These are phyloP conservation scores for Rhadinocentrus ornatus DNA, from an alignment of 2,797 vertebrate species.

Conservation along the genomic window DNA sequence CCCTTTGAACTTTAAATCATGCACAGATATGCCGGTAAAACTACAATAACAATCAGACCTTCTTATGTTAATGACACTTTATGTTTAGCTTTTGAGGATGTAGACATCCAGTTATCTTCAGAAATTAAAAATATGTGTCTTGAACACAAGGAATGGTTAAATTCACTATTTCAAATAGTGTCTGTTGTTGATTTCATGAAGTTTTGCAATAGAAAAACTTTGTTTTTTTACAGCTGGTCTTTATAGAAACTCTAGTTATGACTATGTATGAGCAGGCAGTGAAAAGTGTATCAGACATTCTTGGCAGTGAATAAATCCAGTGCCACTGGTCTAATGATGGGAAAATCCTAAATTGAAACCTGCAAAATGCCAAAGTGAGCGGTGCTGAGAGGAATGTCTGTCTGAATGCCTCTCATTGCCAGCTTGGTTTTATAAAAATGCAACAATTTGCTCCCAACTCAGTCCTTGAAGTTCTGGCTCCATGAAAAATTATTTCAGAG, in stretches of 20 bases:
- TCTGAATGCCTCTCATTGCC: slow-evolving; percentile 41
- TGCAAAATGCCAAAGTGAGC: slow-evolving; percentile 46
- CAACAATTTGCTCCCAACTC: slow-evolving; percentile 42
- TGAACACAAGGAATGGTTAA: not conserved
- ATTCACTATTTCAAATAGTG: not conserved
- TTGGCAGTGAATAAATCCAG: slow-evolving; percentile 51
- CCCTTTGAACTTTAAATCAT: not conserved
- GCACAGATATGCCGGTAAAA: not conserved
- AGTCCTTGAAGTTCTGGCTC: slow-evolving; percentile 48
- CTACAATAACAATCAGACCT: not conserved
- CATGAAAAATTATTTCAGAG: slow-evolving; percentile 31
- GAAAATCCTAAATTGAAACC: slow-evolving; percentile 51
- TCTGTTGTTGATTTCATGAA: slow-evolving; percentile 17
- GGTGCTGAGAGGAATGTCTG: slow-evolving; percentile 43
- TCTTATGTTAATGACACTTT: not conserved
- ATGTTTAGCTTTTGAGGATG: not conserved
- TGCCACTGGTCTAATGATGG: slow-evolving; percentile 47
- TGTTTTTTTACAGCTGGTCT: slow-evolving; percentile 25
- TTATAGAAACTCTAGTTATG: slow-evolving; percentile 33
- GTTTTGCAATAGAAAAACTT: slow-evolving; percentile 5
- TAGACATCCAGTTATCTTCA: not conserved
- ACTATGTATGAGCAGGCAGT: slow-evolving; percentile 26
- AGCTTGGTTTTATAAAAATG: slow-evolving; percentile 59
- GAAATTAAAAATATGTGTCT: not conserved
- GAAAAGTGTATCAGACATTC: slow-evolving; percentile 42